Evolutionary conservation across 2,888 invertebrate species (phyloP), one percentile per base, ranked within the genome.

Genomic region (Zhuqinia jingwanae): DNA sequence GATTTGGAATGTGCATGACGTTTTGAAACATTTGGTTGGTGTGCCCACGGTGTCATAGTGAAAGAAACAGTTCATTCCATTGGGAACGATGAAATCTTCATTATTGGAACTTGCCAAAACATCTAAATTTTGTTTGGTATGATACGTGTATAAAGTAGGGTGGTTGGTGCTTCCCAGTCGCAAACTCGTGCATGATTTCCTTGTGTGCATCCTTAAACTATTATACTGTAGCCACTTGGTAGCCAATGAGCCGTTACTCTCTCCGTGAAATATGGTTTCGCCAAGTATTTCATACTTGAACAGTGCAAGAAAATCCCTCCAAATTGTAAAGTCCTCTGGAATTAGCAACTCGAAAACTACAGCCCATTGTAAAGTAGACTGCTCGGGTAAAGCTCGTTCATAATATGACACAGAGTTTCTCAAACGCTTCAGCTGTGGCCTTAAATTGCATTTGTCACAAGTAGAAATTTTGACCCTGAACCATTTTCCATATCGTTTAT

Each of bases 261-360:
- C 20, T 20, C 63, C 65, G 1, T 58, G 13, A 25, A 83, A 83
- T 20, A 83, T 20, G 0, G 15, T 13, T 13, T 76, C 27, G 0
- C 76, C 76, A 6, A 79, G 30, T 25, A 83, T 53, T 30, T 87
- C 73, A 42, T 25, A 76, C 0, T 58, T 73, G 1, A 88, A 65
- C n/a, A 78, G 22, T 1, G 76, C 56, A 13, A 88, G 47, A 6
- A 78, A 30, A 58, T 88, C 87, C 6, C 88, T 36, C 11, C 78
- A 63, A 15, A 53, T 36, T 2, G 82, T 56, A 11, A 88, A 65
- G 50, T 77, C 78, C 10, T 3, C 0, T 0, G 88, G 88, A 30
- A 87, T 79, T 8, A 27, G 17, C 0, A 88, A 63, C 36, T 88
- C 88, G 25, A 87, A 88, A 2, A 88, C 53, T 0, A 87, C 85